Base-by-base conservation (phyloP, 2,888 invertebrate genomes). In the Unio pictorum region DNA sequence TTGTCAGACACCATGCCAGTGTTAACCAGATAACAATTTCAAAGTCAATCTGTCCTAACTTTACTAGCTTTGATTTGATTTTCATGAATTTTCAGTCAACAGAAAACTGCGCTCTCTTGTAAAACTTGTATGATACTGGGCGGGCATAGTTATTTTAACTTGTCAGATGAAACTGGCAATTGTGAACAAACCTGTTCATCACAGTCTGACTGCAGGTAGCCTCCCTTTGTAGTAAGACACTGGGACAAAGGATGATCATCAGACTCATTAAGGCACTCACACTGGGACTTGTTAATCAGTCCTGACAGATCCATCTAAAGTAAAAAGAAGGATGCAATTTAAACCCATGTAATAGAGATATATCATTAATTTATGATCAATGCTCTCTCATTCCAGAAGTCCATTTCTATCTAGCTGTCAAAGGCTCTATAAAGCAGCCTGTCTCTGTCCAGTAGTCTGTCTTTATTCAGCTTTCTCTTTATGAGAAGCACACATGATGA, bases 191-290 rank as follows among this genome's bases (percentile, higher is more conserved):
- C 92, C 90, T 95, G 95, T 90, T 98, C 98, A 92, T 99, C 99
- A 91, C 97, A 97, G 90, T 98, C 97, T 15, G 90, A 90, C 69
- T 91, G 90, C 8, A 92, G 82, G 82, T 86, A 91, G 28, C 87
- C 90, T 65, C 87, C 89, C 69, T 90, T 89, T 55, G 86, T 66
- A 23, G 85, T 82, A 61, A 88, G 78, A 54, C 82, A 80, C 58
- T 96, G 94, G 15, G 91, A 91, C 81, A 98, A 91, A 17, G 95
- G 94, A 90, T 98, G 97, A 72, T 97, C 95, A 90, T 99, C 98
- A 7, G 95, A 93, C 90, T 98, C 98, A 90, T 99, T 99, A 74
- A 99, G 91, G 90, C 98, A 98, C 91, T 99, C 99, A 90, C 97
- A 96, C 85, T 96, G 95, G 75, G 93, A 93, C 91, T 96, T 97